Evolutionary conservation across 2,888 invertebrate genomes (phyloP).

Genomic region (Pharmacophagus antenor): DNA sequence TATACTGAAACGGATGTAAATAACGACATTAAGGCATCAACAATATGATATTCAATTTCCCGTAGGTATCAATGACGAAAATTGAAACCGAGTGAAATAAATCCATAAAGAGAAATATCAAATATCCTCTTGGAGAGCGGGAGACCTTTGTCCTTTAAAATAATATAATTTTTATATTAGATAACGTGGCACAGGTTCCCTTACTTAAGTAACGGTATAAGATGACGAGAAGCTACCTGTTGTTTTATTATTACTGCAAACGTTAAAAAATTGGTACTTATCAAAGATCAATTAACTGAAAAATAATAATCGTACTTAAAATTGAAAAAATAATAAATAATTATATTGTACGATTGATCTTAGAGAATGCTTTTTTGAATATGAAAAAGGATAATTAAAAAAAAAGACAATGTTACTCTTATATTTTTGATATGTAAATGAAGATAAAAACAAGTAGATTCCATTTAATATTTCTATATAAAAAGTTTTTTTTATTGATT

Average conservation of each 20-base stretch:
- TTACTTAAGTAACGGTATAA: slow-evolving; percentile 22
- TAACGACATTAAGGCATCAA: slow-evolving; percentile 19
- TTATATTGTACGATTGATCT: too few relatives aligned
- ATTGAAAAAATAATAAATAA: neutral
- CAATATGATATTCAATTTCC: slow-evolving; percentile 43
- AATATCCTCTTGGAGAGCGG: slow-evolving; percentile 43
- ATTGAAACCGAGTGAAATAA: slow-evolving; percentile 61
- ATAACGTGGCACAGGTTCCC: slow-evolving; percentile 19
- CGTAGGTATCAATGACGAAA: slow-evolving; percentile 52
- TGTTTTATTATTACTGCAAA: neutral
- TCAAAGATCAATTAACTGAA: neutral
- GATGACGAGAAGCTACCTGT: slow-evolving; percentile 9
- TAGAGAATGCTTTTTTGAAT: too few relatives aligned
- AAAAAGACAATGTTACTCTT: too few relatives aligned
- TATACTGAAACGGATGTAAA: neutral
- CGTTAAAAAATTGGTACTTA: neutral
- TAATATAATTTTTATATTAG: slow-evolving; percentile 24
- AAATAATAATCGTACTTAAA: neutral
- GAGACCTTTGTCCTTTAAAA: slow-evolving; percentile 30
- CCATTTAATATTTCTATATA: too few relatives aligned
- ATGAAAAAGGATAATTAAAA: too few relatives aligned
- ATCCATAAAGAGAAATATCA: slow-evolving; percentile 64
- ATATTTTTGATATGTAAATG: too few relatives aligned
- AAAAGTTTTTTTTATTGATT: too few relatives aligned
- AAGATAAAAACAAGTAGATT: too few relatives aligned